A percentile compares a stretch with the other conserved stretches of the same genome.
Evolutionary conservation across 30 jellyfish, hydroid and myxozoan species (phyloP).

Genomic region (Turritopsis dohrnii): DNA sequence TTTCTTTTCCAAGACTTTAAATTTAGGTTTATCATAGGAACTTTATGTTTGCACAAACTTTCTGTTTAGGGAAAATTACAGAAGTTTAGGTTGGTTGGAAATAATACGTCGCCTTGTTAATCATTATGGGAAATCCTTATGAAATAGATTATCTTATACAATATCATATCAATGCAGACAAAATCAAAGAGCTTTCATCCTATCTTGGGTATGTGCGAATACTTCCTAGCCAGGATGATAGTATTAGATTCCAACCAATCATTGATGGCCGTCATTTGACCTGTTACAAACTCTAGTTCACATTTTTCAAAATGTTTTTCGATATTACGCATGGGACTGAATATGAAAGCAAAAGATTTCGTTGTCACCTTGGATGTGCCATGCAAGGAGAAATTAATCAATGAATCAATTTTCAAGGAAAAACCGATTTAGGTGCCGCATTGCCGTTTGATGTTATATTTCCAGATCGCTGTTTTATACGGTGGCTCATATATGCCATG

Average conservation of each 20-base stretch:
- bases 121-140: slow-evolving; percentile 11
- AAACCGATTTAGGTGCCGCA: slow-evolving; percentile 8
- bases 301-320: not conserved
- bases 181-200: not conserved
- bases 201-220: not conserved
- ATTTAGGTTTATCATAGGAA: not conserved
- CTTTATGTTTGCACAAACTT: not conserved
- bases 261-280: not conserved
- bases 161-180: no score
- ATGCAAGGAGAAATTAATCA: not conserved
- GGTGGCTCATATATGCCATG: no score
- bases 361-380: not conserved
- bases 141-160: slow-evolving; percentile 14
- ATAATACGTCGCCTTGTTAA: no score
- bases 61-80: not conserved
- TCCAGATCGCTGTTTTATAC: not conserved
- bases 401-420: not conserved
- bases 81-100: no score
- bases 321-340: not conserved
- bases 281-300: not conserved
- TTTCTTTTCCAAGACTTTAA: not conserved
- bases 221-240: not conserved
- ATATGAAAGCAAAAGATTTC: not conserved
- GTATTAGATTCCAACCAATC: not conserved
- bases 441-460: not conserved